Conservation (phyloP, 2,113 vertebrate species). For the Phyllostomus hastatus region DNA sequence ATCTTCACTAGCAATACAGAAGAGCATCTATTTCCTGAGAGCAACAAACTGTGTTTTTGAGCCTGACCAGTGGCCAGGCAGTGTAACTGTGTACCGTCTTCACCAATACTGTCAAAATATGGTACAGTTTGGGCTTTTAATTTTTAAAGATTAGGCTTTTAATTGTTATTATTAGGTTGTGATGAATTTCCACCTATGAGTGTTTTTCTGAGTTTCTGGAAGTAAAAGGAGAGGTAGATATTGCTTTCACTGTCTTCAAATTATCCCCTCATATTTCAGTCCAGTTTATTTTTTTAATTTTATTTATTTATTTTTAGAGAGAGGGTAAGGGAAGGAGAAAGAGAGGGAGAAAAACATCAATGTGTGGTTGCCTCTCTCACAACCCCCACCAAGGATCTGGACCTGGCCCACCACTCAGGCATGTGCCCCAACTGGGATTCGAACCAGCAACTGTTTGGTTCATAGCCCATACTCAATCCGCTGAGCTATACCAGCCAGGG, state of each 20-base stretch:
- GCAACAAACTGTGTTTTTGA: neutral
- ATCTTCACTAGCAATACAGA: too few species aligned
- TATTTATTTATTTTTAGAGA: too few species aligned
- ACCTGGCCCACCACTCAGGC: too few species aligned
- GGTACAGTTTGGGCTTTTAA: neutral
- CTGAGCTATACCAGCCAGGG: too few species aligned
- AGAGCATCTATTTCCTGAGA: neutral
- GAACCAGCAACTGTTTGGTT: too few species aligned
- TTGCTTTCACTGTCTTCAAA: neutral
- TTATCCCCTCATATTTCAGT: neutral
- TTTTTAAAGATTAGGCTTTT: neutral
- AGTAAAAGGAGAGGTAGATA: neutral
- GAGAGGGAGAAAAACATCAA: too few species aligned
- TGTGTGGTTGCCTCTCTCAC: too few species aligned
- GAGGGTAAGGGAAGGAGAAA: too few species aligned
- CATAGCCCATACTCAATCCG: too few species aligned
- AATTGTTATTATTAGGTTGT: neutral
- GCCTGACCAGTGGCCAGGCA: neutral
- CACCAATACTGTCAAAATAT: neutral
- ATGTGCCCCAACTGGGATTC: too few species aligned
- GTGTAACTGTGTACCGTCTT: rapidly evolving
- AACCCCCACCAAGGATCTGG: too few species aligned
- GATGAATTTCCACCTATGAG: neutral
- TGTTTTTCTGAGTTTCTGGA: neutral
- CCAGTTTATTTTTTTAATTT: neutral